Evolutionary conservation across 1,140 invertebrate genomes (phyloP).

Genomic region (Belonocnema kinseyi): DNA sequence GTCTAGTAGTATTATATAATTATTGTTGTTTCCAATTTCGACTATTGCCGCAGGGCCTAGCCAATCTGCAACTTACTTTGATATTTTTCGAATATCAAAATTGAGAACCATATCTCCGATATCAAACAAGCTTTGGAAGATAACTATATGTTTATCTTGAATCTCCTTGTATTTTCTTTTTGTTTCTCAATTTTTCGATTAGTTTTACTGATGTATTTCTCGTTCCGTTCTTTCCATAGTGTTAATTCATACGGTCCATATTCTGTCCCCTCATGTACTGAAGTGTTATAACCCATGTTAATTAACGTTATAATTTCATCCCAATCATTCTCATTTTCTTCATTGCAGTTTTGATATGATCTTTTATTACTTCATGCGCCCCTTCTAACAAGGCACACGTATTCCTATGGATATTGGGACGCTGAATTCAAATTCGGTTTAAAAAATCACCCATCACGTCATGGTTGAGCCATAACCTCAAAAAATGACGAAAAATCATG

Average conservation of each 20-base stretch:
- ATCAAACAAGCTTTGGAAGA: neutral
- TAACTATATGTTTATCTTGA: neutral
- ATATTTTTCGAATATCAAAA: neutral
- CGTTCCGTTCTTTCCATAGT: neutral
- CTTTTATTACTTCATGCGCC: neutral
- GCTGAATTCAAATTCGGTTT: no score
- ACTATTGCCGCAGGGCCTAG: no score
- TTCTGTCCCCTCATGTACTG: neutral
- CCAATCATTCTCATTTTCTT: neutral
- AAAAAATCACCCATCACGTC: no score
- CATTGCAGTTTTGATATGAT: neutral
- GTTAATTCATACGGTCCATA: neutral
- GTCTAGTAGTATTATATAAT: no score
- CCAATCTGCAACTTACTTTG: neutral
- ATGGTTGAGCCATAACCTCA: no score
- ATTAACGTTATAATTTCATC: neutral
- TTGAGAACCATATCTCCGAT: neutral
- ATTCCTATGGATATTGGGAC: no score
- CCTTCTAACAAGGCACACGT: slow-evolving; percentile 17
- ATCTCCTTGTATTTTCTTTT: neutral
- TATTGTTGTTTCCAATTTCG: no score
- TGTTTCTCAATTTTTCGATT: neutral
- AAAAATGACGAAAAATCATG: no score
- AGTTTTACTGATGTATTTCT: no score
- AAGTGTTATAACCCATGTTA: slow-evolving; percentile 10